Conservation (phyloP, 2,797 vertebrate species). For the Cottoperca gobio region DNA sequence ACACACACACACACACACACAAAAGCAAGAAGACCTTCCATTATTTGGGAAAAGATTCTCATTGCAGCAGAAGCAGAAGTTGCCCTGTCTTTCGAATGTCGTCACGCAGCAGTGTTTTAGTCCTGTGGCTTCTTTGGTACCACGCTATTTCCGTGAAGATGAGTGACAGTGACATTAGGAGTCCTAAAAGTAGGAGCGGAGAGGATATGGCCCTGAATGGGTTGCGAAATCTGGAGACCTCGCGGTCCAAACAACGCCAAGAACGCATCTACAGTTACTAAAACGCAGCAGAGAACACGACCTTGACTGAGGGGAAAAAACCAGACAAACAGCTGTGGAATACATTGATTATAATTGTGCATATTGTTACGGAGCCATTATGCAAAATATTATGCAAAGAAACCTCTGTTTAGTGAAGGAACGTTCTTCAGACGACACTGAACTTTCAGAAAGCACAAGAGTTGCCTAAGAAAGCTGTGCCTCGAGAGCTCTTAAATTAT, state of each 20-base stretch:
- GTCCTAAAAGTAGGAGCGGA: slow-evolving; percentile 40
- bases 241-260: slow-evolving; percentile 51
- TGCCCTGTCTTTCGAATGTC: slow-evolving; percentile 45
- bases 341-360: slow-evolving; percentile 55
- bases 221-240: slow-evolving; percentile 39
- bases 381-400: slow-evolving; percentile 50
- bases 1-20: slow-evolving; percentile 43
- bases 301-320: slow-evolving; percentile 21
- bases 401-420: neutral
- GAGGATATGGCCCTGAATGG: slow-evolving; percentile 29
- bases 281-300: slow-evolving; percentile 36
- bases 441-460: slow-evolving; percentile 20
- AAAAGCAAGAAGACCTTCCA: slow-evolving; percentile 35
- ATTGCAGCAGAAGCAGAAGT: slow-evolving; percentile 54
- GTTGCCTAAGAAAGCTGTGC: slow-evolving; percentile 10
- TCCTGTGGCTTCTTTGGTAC: slow-evolving; percentile 51
- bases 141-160: slow-evolving; percentile 49
- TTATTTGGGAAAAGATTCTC: slow-evolving; percentile 58
- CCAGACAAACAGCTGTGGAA: slow-evolving; percentile 49
- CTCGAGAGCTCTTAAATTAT: slow-evolving; percentile 37
- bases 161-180: slow-evolving; percentile 61
- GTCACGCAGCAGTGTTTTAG: slow-evolving; percentile 34
- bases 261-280: slow-evolving; percentile 13
- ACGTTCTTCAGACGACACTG: slow-evolving; percentile 22
- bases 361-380: slow-evolving; percentile 47